Base-by-base conservation (phyloP, 2,113 vertebrate genomes). In the Hippocampus mohnikei region DNA sequence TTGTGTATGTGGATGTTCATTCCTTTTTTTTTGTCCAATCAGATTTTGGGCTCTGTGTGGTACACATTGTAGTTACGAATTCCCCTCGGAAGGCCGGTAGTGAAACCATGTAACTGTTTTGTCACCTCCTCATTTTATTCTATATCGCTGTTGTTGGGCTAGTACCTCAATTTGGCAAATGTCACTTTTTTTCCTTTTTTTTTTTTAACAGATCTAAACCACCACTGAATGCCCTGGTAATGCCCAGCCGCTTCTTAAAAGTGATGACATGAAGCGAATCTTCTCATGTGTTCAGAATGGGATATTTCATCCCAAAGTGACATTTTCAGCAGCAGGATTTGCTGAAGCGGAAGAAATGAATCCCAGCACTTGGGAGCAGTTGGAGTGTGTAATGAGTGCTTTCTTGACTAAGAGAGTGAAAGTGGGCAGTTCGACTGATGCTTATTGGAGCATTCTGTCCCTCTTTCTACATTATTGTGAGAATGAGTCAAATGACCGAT, bases 401-500 rank as follows among this genome's bases (percentile, higher is more conserved):
- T 78, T 82, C 82, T 84, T 85, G 76, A 74, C 77, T 72, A 66
- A 78, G 44, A 83, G 82, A 59, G 70, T 63, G 72, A 78, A 78
- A 82, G 72, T 70, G 68, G 69, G 71, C 58, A 58, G 73, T 80
- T 66, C 72, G 70, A 79, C 55, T 75, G 73, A 79, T 88, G 81
- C 81, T 88, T 83, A 85, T 81, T 88, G 79, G 80, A 76, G 81
- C 86, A 71, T 86, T 80, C 74, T 77, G 75, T 86, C 83, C 75
- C 50, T 61, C 48, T 67, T 40, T 75, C 60, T 33, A 29, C 67
- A 70, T 81, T 68, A 66, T 78, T 77, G 46, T 46, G 63, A 76
- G 63, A 7, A 56, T 68, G 66, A 66, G 68, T 78, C 80, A 83
- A 69, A 66, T 78, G 75, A 83, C 67, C 8, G 18, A 77, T 82